Base-by-base conservation (phyloP, 2,888 invertebrate genomes). In the Harmothoe impar region DNA sequence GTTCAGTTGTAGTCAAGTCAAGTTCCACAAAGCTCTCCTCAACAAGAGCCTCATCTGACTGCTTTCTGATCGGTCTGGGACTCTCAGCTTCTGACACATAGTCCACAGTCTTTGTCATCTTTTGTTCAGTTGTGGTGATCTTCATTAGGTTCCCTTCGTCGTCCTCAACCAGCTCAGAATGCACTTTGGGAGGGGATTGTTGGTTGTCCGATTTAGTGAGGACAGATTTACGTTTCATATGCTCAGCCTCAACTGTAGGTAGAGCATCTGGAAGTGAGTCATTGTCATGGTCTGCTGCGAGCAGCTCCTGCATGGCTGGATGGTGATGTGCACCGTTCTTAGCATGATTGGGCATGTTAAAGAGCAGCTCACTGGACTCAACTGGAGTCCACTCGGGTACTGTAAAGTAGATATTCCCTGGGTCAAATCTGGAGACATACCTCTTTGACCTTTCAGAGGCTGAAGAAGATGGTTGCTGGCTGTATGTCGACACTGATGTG, bases 131-230 rank as follows among this genome's bases (percentile, higher is more conserved):
- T n/a, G 91, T 91, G 12, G 91, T 92, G 20, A 92, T 52, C 33
- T 90, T 90, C 33, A 91, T 68, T n/a, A 89, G 20, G 29, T 88
- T 91, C 0, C 92, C 92, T 29, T 92, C 92, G 12, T 85, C 84
- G 52, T 92, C 92, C 25, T 89, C 81, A 43, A 89, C 89, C 43
- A 88, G 20, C 0, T 78, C 35, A 0, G 92, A 91, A 31, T 88
- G 29, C 31, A 89, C 31, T 43, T 72, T 77, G 1, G 91, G 91
- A 29, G 88, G 89, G 0, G 91, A 90, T 43, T 85, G 90, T 23
- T 90, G 31, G n/a, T 90, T 77, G 23, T 51, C 72, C 17, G 90
- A 90, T n/a, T 52, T 89, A 35, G 90, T 90, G 12, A 90, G n/a
- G 12, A 77, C 31, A 51, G 31, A 29, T 3, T 84, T 84, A 31